phyloP scores from a whole-genome alignment of 2,797 vertebrate genomes.

The Neosalanx taihuensis region DNA sequence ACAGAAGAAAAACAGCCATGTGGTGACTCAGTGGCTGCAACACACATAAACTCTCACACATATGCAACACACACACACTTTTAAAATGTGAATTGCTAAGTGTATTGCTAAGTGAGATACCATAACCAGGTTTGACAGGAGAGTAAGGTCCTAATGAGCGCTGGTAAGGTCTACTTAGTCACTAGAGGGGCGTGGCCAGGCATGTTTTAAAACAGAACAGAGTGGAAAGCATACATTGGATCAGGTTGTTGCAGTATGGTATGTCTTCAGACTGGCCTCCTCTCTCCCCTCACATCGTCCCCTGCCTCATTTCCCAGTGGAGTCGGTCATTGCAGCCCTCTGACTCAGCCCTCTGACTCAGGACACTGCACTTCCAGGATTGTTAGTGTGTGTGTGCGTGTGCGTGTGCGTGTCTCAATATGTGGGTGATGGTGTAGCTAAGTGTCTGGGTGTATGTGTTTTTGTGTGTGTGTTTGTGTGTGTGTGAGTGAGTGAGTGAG shows the following conservation, averaged over 20 bases:
- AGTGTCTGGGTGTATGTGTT: neutral
- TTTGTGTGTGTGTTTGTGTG: neutral
- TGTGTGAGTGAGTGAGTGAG: neutral
- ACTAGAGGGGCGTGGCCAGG: neutral
- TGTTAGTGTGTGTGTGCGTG: neutral
- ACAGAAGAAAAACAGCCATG: conserved; percentile 43
- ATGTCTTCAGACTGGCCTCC: conserved; percentile 38
- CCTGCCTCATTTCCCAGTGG: conserved; percentile 61
- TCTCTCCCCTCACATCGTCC: conserved; percentile 31
- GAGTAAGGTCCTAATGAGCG: neutral
- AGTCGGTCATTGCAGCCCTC: conserved; percentile 13
- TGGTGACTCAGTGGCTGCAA: conserved; percentile 31
- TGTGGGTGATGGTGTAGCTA: too few relatives aligned
- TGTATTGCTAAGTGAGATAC: conserved; percentile 3
- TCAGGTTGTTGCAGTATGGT: conserved; percentile 42
- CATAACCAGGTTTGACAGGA: neutral
- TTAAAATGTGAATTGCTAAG: conserved; percentile 6
- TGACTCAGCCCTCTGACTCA: conserved; percentile 39
- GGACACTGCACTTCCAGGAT: conserved; percentile 14
- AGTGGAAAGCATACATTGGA: conserved; percentile 50
- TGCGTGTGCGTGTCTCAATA: neutral
- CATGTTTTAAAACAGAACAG: conserved; percentile 47
- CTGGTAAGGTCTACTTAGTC: neutral
- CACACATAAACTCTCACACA: conserved; percentile 12
- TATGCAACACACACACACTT: conserved; percentile 7